Evolutionary conservation across 2,797 vertebrate genomes (phyloP).

Genomic region (Acipenser transmontanus): DNA sequence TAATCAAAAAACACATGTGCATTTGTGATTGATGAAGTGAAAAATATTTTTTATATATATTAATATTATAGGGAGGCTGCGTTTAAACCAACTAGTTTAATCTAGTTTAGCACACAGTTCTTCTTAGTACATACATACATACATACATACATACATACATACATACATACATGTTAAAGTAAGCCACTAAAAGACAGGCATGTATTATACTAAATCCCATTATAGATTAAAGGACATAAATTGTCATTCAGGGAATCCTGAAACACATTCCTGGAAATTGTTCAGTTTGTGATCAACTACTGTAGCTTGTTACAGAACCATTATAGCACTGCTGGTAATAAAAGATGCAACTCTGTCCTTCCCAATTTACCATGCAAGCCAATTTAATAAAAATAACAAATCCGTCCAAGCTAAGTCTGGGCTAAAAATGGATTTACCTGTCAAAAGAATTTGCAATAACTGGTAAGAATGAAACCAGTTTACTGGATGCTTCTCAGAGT

Average conservation of each 20-base stretch:
- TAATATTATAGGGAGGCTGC: too few species aligned
- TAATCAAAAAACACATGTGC: too few species aligned
- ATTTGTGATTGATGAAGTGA: too few species aligned
- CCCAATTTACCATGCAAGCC: constrained; percentile 2
- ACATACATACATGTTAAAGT: too few species aligned
- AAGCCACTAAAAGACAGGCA: neutral
- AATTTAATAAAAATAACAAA: constrained; percentile 20
- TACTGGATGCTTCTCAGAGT: neutral
- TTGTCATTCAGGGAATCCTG: constrained; percentile 1
- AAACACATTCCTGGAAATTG: neutral
- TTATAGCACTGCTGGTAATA: constrained; percentile 14
- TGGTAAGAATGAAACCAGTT: neutral
- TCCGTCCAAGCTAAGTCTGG: constrained; percentile 5
- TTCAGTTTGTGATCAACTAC: constrained; percentile 10
- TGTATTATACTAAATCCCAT: constrained; percentile 1
- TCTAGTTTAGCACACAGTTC: too few species aligned
- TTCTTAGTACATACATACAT: too few species aligned
- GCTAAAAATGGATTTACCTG: constrained; percentile 9
- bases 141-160: too few species aligned
- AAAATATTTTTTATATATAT: too few species aligned
- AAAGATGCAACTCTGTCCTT: constrained; percentile 8
- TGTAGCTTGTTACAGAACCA: constrained; percentile 12
- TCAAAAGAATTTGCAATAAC: neutral
- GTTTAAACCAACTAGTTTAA: too few species aligned
- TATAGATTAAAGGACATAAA: neutral